phyloP scores from a whole-genome alignment of 2,797 vertebrate genomes.

The Melopsittacus undulatus region DNA sequence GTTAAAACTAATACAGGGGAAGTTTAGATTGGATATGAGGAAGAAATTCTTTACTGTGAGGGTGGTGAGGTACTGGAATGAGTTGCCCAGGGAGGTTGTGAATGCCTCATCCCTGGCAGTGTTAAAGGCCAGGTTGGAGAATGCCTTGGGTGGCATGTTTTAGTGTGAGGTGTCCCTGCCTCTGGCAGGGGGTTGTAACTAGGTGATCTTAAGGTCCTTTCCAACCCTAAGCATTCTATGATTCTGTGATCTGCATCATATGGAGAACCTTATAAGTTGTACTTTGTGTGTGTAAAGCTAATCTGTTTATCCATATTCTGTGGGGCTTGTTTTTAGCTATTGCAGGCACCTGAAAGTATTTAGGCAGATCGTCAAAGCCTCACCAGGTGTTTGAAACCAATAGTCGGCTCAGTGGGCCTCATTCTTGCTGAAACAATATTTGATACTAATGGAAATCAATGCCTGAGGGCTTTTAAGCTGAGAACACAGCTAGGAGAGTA shows the following conservation, averaged over 20 bases:
- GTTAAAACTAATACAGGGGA: too few species aligned
- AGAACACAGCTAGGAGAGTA: not conserved
- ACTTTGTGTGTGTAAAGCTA: not conserved
- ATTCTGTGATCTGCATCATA: not conserved
- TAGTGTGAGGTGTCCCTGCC: too few species aligned
- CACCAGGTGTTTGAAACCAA: not conserved
- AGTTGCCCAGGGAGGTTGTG: too few species aligned
- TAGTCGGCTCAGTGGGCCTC: not conserved
- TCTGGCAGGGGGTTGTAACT: too few species aligned
- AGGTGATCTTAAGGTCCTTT: too few species aligned
- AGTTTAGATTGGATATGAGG: too few species aligned
- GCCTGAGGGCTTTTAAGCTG: not conserved
- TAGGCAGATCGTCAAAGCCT: not conserved
- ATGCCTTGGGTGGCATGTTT: too few species aligned
- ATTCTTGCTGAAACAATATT: not conserved
- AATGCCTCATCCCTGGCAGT: too few species aligned
- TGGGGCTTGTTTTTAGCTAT: not conserved
- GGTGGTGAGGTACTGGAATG: too few species aligned
- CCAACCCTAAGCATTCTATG: too few species aligned
- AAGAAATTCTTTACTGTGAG: too few species aligned
- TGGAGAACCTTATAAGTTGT: not conserved
- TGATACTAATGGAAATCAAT: not conserved
- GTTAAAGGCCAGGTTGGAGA: too few species aligned
- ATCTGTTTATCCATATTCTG: not conserved
- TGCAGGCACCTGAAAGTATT: not conserved